Base-by-base conservation (phyloP, 2,797 vertebrate genomes). In the Sebastes cheni region DNA sequence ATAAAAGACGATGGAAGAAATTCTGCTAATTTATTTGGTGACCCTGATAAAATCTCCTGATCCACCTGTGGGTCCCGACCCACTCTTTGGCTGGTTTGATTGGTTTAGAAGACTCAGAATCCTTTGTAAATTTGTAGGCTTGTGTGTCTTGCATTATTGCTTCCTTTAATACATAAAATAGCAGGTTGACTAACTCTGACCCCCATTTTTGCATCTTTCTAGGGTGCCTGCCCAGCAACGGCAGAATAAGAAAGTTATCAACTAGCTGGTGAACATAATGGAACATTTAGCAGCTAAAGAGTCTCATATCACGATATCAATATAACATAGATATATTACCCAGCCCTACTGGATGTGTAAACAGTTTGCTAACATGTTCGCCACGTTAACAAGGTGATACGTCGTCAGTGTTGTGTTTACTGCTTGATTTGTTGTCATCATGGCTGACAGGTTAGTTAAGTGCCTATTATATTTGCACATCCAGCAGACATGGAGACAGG, bases 271-370 rank as follows among this genome's bases (percentile, higher is more conserved):
- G n/a, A 77, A 55, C n/a, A 54, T 13, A n/a, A 20, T 34, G 61
- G 20, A 32, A 25, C 5, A 60, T 68, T 60, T 32, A 67, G 20
- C 25, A 32, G 22, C 16, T 25, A 36, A 36, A 32, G 32, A 42
- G 42, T 46, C 16, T 46, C 42, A 0, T 20, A 20, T 8, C 16
- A 46, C 0, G 0, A 46, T 20, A 46, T 46, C 16, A 18, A 46
- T 20, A 20, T 46, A 1, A 18, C 16, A 46, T 4, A 0, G 42
- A 46, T 46, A 46, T 46, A 46, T 46, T 46, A 1, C 42, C 42
- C 16, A 0, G 16, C 16, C 42, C 12, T 79, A 3, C 30, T 55
- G 56, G 22, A 55, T 29, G 20, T 67, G 27, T 50, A 65, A 50
- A 73, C 4, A 22, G 30, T 55, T 42, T 22, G 56, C n/a, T 2